Conservation (phyloP, 37 sponge, comb jelly and placozoan species). For the Lycopodina hypogea region DNA sequence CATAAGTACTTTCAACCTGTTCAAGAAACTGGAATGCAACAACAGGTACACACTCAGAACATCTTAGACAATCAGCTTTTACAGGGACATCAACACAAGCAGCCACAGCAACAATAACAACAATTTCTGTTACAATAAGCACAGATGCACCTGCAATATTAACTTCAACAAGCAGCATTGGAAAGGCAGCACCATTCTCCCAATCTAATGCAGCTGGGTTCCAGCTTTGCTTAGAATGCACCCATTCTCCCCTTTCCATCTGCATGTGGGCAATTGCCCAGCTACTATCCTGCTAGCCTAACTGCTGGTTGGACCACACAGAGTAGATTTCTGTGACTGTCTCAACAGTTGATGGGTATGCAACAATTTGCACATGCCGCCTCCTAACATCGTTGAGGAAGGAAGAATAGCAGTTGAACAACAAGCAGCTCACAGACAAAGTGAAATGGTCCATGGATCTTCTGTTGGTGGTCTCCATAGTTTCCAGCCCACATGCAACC, state of each 20-base stretch:
- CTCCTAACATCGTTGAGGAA: too few species aligned
- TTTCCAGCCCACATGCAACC: background rate
- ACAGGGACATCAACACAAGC: background rate
- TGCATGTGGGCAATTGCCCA: too few species aligned
- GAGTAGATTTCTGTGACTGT: background rate
- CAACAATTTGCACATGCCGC: background rate
- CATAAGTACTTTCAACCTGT: background rate
- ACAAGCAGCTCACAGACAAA: background rate
- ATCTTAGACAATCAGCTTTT: background rate
- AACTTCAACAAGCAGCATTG: constrained; percentile 22
- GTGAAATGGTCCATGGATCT: background rate
- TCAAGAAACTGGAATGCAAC: background rate
- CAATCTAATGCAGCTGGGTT: background rate
- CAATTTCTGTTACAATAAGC: constrained; percentile 7
- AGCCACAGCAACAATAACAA: background rate
- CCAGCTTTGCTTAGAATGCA: background rate
- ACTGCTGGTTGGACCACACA: background rate
- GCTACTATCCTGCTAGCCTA: background rate
- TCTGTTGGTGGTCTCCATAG: background rate
- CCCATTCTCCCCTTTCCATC: background rate
- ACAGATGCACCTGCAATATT: constrained; percentile 26
- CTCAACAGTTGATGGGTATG: background rate
- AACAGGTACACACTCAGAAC: constrained; percentile 19
- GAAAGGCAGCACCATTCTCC: too few species aligned
- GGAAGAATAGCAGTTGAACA: too few species aligned